Evolutionary conservation across 2,797 vertebrate genomes (phyloP).

Genomic region (Pangasius krempfi): DNA sequence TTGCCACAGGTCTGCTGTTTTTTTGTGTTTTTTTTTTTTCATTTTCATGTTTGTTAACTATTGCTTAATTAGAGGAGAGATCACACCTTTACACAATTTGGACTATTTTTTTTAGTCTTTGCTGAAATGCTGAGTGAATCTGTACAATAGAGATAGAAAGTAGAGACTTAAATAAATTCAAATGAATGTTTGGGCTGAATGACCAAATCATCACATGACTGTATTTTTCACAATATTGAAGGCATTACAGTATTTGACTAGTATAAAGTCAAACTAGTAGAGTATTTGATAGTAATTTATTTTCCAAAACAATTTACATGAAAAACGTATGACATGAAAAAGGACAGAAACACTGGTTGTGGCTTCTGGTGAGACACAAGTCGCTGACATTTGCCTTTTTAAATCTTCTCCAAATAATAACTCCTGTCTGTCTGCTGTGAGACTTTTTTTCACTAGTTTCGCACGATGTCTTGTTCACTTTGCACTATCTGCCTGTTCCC

Average conservation of each 20-base stretch:
- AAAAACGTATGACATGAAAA: background rate
- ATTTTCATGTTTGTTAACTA: background rate
- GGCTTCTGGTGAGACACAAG: background rate
- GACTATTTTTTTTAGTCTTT: background rate
- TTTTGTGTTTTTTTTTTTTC: background rate
- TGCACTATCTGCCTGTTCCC: background rate
- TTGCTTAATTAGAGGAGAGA: background rate
- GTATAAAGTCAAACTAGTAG: too few relatives aligned
- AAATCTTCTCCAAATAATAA: background rate
- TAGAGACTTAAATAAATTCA: background rate
- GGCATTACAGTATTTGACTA: background rate
- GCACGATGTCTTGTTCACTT: background rate
- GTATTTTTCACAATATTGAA: background rate
- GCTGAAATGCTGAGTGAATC: background rate
- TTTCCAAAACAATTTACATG: background rate
- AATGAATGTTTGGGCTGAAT: background rate
- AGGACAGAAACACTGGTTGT: background rate
- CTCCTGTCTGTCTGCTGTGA: background rate
- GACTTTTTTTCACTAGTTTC: background rate
- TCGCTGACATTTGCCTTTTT: background rate
- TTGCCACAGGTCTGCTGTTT: slow-evolving; percentile 41
- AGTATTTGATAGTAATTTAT: background rate
- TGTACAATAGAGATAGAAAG: background rate
- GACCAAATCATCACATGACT: background rate
- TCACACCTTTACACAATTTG: background rate